These are phyloP conservation scores for Prorops nasuta DNA, from an alignment of 1,140 invertebrate species.

Conservation along the genomic window DNA sequence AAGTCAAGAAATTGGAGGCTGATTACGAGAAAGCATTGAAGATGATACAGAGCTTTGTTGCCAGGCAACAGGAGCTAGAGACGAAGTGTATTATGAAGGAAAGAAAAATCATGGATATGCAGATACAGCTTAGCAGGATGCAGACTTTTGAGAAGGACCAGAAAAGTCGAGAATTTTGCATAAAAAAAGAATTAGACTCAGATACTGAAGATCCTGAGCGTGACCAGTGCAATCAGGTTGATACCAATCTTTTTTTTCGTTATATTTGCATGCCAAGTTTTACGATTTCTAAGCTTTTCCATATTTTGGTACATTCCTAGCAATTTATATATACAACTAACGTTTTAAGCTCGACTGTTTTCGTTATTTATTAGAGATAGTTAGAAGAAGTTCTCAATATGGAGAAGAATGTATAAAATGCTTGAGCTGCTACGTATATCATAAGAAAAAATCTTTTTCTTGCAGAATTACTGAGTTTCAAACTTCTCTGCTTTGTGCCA, in stretches of 20 bases:
- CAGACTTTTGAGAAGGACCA: conserved; percentile 15
- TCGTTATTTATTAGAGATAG: too few species aligned
- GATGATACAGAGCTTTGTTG: conserved; percentile 50
- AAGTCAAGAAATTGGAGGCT: conserved; percentile 36
- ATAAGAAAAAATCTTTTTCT: conserved; percentile 36
- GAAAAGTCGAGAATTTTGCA: too few species aligned
- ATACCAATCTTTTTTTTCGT: conserved; percentile 30
- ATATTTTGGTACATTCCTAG: too few species aligned
- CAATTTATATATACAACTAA: too few species aligned
- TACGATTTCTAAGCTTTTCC: conserved; percentile 18
- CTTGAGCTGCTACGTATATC: too few species aligned
- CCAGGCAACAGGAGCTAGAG: conserved; percentile 37
- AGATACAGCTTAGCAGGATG: conserved; percentile 41
- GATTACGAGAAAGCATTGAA: conserved; percentile 45
- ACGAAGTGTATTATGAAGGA: conserved; percentile 43
- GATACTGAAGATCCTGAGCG: conserved; percentile 37
- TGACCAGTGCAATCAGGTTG: conserved; percentile 44
- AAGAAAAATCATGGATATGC: conserved; percentile 31
- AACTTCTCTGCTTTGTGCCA: conserved; percentile 30
- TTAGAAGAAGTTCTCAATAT: too few species aligned
- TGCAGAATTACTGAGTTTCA: conserved; percentile 35
- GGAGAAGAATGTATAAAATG: too few species aligned
- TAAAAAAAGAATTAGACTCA: conserved; percentile 17
- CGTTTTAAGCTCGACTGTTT: too few species aligned
- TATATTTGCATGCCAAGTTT: too few species aligned